A percentile compares a stretch with the other conserved stretches of the same genome.
These are phyloP conservation scores for Martes flavigula DNA, from an alignment of 2,797 vertebrate genomes.

Conservation along the genomic window DNA sequence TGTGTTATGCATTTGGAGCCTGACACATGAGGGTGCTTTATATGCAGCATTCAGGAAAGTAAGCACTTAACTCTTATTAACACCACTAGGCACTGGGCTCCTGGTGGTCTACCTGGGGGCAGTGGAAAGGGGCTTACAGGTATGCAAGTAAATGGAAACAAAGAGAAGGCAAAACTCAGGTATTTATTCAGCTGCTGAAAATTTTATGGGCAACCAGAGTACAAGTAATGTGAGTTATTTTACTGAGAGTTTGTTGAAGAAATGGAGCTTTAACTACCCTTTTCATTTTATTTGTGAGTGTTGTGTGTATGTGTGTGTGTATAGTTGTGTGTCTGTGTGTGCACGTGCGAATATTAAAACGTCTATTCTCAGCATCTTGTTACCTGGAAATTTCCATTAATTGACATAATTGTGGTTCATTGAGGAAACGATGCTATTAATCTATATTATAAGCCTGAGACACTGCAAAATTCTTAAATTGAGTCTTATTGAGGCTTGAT, in stretches of 20 bases:
- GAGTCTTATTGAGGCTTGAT: not conserved
- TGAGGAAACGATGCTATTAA: not conserved
- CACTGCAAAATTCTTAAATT: constrained; percentile 20
- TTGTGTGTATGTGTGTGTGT: not conserved
- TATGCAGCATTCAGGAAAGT: constrained; percentile 51
- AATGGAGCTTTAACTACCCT: not conserved
- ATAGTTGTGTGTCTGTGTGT: not conserved
- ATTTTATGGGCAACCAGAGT: not conserved
- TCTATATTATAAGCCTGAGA: constrained; percentile 28
- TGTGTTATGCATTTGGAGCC: constrained; percentile 24
- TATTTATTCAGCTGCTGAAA: constrained; percentile 65
- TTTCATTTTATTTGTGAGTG: constrained; percentile 50
- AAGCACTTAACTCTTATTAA: constrained; percentile 57
- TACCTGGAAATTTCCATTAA: constrained; percentile 41
- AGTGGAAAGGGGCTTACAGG: constrained; percentile 17
- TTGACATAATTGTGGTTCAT: constrained; percentile 26
- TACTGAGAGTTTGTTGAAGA: constrained; percentile 47
- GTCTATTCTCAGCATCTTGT: not conserved
- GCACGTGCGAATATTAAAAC: constrained; percentile 4
- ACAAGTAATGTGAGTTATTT: constrained; percentile 41
- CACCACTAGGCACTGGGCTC: not conserved
- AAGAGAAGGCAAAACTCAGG: constrained; percentile 8
- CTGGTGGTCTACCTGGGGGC: not conserved
- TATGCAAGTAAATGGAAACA: constrained; percentile 55
- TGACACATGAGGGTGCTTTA: constrained; percentile 61